Evolutionary conservation across 1,140 invertebrate genomes (phyloP).

Genomic region (Ceratina japonica): DNA sequence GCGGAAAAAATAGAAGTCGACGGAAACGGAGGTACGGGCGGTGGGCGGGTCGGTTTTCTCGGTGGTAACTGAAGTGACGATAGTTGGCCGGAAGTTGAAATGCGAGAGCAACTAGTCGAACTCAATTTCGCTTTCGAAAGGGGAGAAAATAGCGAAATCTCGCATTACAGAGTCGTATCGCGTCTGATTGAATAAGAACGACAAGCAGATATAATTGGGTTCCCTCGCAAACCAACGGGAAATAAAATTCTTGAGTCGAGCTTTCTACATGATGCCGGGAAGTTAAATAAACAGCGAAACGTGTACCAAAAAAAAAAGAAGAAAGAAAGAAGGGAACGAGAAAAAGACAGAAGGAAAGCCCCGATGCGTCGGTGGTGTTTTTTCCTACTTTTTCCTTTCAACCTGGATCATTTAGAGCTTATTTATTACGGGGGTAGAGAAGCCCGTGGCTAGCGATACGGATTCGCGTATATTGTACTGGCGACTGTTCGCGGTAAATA

Average conservation of each 20-base stretch:
- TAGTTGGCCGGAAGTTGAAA: conserved; percentile 15
- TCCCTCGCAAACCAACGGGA: conserved; percentile 1
- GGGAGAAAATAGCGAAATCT: conserved; percentile 5
- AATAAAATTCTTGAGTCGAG: conserved; percentile 9
- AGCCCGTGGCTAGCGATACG: background rate
- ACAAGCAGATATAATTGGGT: background rate
- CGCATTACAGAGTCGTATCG: conserved; percentile 8
- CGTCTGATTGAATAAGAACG: conserved; percentile 9
- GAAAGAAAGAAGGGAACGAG: no score
- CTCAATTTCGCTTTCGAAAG: conserved; percentile 6
- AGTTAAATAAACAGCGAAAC: no score
- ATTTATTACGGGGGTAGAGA: background rate
- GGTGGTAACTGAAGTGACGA: conserved; percentile 20
- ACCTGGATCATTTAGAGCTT: conserved; percentile 3
- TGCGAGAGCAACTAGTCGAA: conserved; percentile 23
- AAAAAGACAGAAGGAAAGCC: background rate
- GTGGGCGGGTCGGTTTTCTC: background rate
- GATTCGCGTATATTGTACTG: conserved; percentile 12
- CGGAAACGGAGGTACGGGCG: background rate
- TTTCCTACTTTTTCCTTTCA: background rate
- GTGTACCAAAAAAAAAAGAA: background rate
- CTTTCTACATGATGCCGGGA: background rate
- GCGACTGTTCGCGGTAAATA: background rate
- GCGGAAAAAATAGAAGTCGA: conserved; percentile 3
- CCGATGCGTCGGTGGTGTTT: background rate